A percentile compares a stretch with the other conserved stretches of the same genome.
phyloP scores from a whole-genome alignment of 2,113 vertebrate species.

The Petrocephalus microphthalmus region DNA sequence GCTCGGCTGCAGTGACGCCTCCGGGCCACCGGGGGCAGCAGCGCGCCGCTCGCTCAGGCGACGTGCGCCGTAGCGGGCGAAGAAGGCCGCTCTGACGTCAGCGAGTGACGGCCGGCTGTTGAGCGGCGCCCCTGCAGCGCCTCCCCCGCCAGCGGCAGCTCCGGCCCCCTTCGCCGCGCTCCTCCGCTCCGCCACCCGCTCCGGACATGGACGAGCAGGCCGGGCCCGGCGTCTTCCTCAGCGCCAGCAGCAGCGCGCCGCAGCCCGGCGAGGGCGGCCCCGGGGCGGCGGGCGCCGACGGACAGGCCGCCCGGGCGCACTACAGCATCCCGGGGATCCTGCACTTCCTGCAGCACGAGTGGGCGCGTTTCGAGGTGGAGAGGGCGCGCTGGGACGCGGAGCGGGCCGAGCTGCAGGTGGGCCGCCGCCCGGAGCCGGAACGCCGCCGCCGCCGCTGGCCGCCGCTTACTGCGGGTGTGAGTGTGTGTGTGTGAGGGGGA shows the following conservation, averaged over 20 bases:
- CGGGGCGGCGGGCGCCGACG: constrained; percentile 61
- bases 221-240: constrained; percentile 85
- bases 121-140: constrained; percentile 13
- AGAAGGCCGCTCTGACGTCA: constrained; percentile 24
- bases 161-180: not conserved
- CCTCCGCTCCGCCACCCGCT: too few species aligned
- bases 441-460: too few species aligned
- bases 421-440: not conserved
- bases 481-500: not conserved
- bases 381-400: constrained; percentile 94
- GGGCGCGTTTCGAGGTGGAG: constrained; percentile 96
- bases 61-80: not conserved
- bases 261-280: constrained; percentile 62
- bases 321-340: constrained; percentile 95
- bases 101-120: constrained; percentile 37
- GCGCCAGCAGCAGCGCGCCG: constrained; percentile 77
- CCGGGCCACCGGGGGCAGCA: not conserved
- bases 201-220: constrained; percentile 96
- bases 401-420: constrained; percentile 92
- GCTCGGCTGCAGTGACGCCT: too few species aligned
- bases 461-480: too few species aligned
- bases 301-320: constrained; percentile 75
- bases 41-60: not conserved
- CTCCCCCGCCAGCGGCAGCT: constrained; percentile 3
- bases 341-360: constrained; percentile 98